Evolutionary conservation across 1,140 invertebrate species (phyloP).

Genomic region (Drosophila kohkoa): DNA sequence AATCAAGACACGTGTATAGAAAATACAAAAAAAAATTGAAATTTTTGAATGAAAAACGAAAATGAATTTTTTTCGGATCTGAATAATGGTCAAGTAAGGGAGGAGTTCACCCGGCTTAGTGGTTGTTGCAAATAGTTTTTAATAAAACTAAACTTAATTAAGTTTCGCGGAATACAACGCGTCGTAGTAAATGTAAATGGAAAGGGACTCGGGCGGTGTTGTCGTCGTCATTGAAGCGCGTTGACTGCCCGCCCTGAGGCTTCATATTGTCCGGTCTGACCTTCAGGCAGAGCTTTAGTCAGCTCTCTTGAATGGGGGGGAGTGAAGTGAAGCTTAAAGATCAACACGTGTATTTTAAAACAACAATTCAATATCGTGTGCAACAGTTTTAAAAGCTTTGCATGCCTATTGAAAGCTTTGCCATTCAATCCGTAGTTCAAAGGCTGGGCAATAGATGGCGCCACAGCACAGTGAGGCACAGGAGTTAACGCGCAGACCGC

Average conservation of each 20-base stretch:
- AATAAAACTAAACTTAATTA: conserved; percentile 36
- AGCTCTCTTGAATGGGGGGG: conserved; percentile 9
- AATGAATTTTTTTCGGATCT: conserved; percentile 38
- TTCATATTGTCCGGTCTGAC: conserved; percentile 68
- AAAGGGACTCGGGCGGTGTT: conserved; percentile 52
- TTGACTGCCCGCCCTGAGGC: conserved; percentile 47
- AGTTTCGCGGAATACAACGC: conserved; percentile 35
- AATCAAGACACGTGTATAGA: conserved; percentile 65
- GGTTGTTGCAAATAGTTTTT: conserved; percentile 12
- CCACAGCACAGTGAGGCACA: neutral
- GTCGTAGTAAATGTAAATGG: conserved; percentile 49
- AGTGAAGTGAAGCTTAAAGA: conserved; percentile 13
- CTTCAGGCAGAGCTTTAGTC: conserved; percentile 57
- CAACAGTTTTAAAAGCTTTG: conserved; percentile 28
- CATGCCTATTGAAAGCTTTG: conserved; percentile 4
- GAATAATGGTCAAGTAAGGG: conserved; percentile 44
- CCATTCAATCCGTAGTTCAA: neutral
- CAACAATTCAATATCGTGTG: neutral
- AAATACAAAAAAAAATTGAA: conserved; percentile 46
- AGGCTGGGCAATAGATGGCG: conserved; percentile 25
- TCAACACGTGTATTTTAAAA: conserved; percentile 40
- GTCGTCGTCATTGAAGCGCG: conserved; percentile 74
- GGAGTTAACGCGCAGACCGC: neutral
- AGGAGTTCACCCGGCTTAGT: conserved; percentile 9
- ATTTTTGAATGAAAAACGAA: conserved; percentile 35